A percentile compares a stretch with the other conserved stretches of the same genome.
Conservation (phyloP, 2,888 invertebrate species). For the Hirtodrosophila duncani region DNA sequence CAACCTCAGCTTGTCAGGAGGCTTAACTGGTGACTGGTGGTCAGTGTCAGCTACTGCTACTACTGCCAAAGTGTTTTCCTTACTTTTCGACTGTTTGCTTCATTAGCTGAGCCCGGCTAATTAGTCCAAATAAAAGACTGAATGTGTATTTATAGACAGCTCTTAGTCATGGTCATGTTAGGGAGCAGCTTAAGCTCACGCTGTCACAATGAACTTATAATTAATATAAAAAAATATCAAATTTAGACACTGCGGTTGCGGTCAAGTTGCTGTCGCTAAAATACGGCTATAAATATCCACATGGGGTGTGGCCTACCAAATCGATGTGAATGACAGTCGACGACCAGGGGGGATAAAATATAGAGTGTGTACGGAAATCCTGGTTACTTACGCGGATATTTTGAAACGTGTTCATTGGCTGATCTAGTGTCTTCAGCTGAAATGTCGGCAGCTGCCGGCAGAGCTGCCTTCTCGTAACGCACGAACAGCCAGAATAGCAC, state of each 20-base stretch:
- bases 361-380: constrained; percentile 30
- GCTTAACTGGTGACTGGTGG: not conserved
- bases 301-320: no score
- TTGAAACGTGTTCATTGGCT: constrained; percentile 76
- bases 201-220: constrained; percentile 1
- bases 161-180: constrained; percentile 3
- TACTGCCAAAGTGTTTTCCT: not conserved
- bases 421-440: constrained; percentile 69
- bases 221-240: not conserved
- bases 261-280: no score
- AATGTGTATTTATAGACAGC: constrained; percentile 1
- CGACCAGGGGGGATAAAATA: no score
- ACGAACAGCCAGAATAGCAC: constrained; percentile 79
- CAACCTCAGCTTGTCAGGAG: no score
- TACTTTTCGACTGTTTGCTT: constrained; percentile 3
- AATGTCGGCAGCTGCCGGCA: constrained; percentile 57
- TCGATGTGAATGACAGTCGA: no score
- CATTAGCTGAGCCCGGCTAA: constrained; percentile 17
- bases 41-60: not conserved
- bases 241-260: not conserved
- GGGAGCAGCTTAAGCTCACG: not conserved
- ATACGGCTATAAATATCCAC: no score
- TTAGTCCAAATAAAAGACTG: constrained; percentile 5
- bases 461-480: constrained; percentile 78
- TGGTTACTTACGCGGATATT: constrained; percentile 78